Base-by-base conservation (phyloP, 2,113 vertebrate species). In the Brachyhypopomus occidentalis region DNA sequence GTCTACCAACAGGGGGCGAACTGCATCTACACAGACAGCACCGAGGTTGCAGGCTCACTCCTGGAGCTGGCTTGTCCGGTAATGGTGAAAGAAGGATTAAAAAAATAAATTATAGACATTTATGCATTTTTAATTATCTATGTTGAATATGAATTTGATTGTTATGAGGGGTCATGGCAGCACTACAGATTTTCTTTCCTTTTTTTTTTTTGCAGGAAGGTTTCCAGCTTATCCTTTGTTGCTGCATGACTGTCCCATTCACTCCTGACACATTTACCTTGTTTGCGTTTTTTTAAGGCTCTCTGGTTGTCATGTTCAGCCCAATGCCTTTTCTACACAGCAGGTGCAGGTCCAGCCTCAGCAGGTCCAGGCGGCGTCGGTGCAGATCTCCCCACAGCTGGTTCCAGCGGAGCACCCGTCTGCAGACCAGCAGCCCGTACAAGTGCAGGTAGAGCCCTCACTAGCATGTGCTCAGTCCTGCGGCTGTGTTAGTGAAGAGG, bases 31-130 rank as follows among this genome's bases (percentile, higher is more conserved):
- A 95, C 97, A 45, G 98, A 99, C 92, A 98, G 96, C 92, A 97
- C 97, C 0, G 97, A 99, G 89, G 97, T 99, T 91, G 97, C 97
- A 19, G 98, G 97, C 11, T 99, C 97, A 52, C 92, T 99, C 85
- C 90, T 98, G 64, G 97, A 99, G 92, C 95, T 99, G 86, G 97
- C 97, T 76, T 97, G 96, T 90, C 97, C 97, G 58, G 97, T 99
- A 92, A 97, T 88, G 66, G 2, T 5, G 25, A 38, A 4, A 38
- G 17, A n/a, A 38, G 17, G 30, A 20, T 67, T 30, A 67, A 67
- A 20, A n/a, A 19, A 20, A 7, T n/a, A 67, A 36, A 67, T 14
- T 5, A 34, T 36, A 5, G 2, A 30, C n/a, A 41, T 20, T 36
- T 34, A 9, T 36, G 8, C n/a, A 6, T n/a, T 59, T 20, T 20